Percentiles rank a stretch among this genome's conserved stretches.
Evolutionary conservation across 2,113 vertebrate genomes (phyloP).

Genomic region (Orycteropus afer): DNA sequence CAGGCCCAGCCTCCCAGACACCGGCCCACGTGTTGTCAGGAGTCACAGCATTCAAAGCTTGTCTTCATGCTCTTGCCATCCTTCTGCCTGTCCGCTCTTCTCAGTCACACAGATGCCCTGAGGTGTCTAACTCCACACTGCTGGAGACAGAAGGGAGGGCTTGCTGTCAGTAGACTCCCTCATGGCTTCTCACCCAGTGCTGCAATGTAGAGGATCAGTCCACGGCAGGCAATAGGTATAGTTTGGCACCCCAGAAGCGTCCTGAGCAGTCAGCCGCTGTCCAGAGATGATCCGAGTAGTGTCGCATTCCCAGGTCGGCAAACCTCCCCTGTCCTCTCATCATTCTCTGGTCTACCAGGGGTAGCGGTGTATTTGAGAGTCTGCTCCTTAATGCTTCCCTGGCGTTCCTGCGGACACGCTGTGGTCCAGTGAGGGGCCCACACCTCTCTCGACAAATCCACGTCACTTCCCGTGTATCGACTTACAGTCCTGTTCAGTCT

Average conservation of each 20-base stretch:
- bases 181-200: neutral
- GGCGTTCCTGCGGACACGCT: neutral
- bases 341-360: neutral
- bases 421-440: neutral
- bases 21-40: too few species aligned
- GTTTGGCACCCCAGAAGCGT: neutral
- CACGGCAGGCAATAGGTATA: rapidly evolving
- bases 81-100: neutral
- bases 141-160: neutral
- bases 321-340: rapidly evolving
- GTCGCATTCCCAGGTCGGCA: neutral
- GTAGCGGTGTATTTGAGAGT: neutral
- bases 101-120: neutral
- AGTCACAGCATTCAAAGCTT: too few species aligned
- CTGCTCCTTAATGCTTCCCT: neutral
- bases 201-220: neutral
- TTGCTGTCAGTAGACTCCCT: neutral
- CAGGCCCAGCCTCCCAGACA: rapidly evolving
- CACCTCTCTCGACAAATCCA: neutral
- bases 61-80: neutral
- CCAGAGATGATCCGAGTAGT: too few species aligned
- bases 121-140: neutral
- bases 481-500: neutral
- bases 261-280: neutral
- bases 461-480: rapidly evolving